A percentile compares a stretch with the other conserved stretches of the same genome.
phyloP scores from a whole-genome alignment of 2,797 vertebrate species.

The Carapus acus region DNA sequence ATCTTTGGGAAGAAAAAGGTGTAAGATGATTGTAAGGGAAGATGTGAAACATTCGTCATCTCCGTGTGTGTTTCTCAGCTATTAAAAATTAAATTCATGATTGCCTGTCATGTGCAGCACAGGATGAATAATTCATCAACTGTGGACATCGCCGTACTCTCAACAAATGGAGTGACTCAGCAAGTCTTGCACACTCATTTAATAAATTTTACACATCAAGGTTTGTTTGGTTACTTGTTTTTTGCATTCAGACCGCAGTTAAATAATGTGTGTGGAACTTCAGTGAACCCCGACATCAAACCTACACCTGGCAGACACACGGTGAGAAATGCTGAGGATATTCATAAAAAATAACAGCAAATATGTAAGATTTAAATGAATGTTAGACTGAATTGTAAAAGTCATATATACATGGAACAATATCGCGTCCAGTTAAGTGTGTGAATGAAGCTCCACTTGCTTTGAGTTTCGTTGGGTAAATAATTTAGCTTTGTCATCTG shows the following conservation, averaged over 20 bases:
- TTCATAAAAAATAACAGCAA: conserved; percentile 18
- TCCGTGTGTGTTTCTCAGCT: conserved; percentile 51
- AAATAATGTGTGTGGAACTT: conserved; percentile 21
- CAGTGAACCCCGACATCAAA: conserved; percentile 11
- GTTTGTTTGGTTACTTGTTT: conserved; percentile 31
- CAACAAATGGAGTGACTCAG: conserved; percentile 28
- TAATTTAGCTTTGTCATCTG: conserved; percentile 49
- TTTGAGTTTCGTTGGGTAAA: conserved; percentile 52
- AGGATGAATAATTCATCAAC: conserved; percentile 68
- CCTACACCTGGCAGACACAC: conserved; percentile 8
- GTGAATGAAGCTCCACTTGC: conserved; percentile 39
- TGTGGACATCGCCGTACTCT: conserved; percentile 22
- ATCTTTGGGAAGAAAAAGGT: neutral
- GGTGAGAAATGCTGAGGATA: neutral
- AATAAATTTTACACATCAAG: conserved; percentile 14
- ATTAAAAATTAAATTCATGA: conserved; percentile 69
- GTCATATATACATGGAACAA: conserved; percentile 32
- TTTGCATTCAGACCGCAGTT: neutral
- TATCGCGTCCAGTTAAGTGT: conserved; percentile 8
- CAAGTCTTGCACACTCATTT: conserved; percentile 4
- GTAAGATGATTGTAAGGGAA: neutral
- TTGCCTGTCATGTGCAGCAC: conserved; percentile 46
- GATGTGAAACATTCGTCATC: conserved; percentile 13
- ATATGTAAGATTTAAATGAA: conserved; percentile 29
- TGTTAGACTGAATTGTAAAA: conserved; percentile 15